Evolutionary conservation across 2,888 invertebrate genomes (phyloP), one percentile per base, ranked within the genome.

Genomic region (Taphrorychus bicolor): DNA sequence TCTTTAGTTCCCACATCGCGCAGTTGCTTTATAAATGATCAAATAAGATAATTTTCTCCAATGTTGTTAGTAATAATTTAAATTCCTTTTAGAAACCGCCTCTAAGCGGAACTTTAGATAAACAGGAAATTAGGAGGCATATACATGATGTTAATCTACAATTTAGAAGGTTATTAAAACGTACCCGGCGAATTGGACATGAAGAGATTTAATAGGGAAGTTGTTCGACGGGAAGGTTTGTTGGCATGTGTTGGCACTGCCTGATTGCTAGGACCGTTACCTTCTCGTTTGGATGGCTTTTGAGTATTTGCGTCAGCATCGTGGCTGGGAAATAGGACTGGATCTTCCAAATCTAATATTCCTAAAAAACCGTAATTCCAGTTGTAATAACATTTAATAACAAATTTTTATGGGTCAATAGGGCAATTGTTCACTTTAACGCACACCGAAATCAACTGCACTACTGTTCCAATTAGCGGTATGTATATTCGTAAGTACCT

Each of bases 181-280:
- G 77, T 94, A 89, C 93, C 94, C 90, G 94, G 94, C 86, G 94
- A 94, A 87, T 93, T 94, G 85, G 94, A 93, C 87, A 94, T 94
- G 88, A 95, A 95, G 86, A 95, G 89, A 89, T 95, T 95, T 84
- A 95, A 89, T 84, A 95, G 91, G 84, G 95, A 95, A 83, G 94
- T 94, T 83, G 95, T 94, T 86, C 95, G 91, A 84, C 94, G 92
- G 83, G 94, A 94, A 82, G 92, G 89, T 87, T 92, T 92, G 83
- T 86, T 87, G 75, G 87, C 87, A 81, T 82, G 82, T 82, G 82
- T 82, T 81, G 82, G 82, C 81, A 81, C 81, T 76, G 80, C 79
- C 79, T 81, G 81, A 75, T 81, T 81, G 74, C 76, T 79, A 79
- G 77, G 77, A 75, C 82, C 80, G 83, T 86, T 86, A 85, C 86